Base-by-base conservation (phyloP, 2,888 invertebrate genomes). In the Dusona sp. region DNA sequence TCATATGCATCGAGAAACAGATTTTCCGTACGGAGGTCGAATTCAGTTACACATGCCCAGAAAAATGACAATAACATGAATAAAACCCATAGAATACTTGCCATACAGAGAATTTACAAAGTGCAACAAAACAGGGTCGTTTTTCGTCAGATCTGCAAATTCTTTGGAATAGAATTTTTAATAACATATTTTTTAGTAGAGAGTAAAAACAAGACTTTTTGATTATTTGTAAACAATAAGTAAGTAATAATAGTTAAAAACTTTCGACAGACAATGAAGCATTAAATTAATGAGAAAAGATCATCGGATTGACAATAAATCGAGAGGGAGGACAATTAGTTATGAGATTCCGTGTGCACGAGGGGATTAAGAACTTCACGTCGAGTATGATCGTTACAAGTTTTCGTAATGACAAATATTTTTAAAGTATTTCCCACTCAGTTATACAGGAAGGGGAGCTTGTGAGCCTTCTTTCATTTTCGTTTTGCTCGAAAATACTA, bases 361-460 rank as follows among this genome's bases (percentile, higher is more conserved):
- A 48, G 29, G 8, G 48, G 45, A 38, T 22, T 45, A 78, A 68
- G 48, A 48, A 68, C 54, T 74, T 70, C 33, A 8, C 48, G 61
- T 78, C 57, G 42, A 80, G 36, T 78, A 33, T 33, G 42, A 54
- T 85, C 73, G 74, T 82, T 79, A 68, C 54, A 64, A 79, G 85
- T 79, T 83, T 79, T 68, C 61, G 51, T 73, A 79, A 73, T 82
- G 81, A 85, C 73, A 51, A 73, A 79, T 67, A 70, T 79, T 61
- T 79, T 19, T 67, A 19, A 29, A 75, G 64, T 73, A 51, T 74
- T 22, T 36, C 42, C 42, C 11, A 48, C 45, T 77, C 25, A 29
- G 79, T 79, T 68, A 70, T 70, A 38, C 36, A 51, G 45, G 48
- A 64, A 64, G 42, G 29, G 29, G 57, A 70, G 79, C 68, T 70